Evolutionary conservation across 2,113 vertebrate species (phyloP), one percentile per base, ranked within the genome.

Genomic region (Gopherus evgoodei): DNA sequence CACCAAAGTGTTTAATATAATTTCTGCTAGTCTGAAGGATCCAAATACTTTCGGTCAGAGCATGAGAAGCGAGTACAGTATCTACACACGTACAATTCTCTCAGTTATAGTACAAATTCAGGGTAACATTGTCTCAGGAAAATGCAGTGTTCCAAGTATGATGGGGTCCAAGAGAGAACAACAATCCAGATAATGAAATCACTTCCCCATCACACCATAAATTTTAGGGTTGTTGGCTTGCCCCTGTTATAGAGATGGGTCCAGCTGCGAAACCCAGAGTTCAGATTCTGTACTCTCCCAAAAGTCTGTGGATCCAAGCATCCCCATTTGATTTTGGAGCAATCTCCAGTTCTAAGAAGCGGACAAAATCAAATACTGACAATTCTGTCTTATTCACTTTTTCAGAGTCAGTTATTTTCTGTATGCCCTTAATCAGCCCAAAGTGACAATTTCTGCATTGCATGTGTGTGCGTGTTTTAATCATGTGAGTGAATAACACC

Each of bases 11-110:
- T 90, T 92, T 93, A 96, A 91, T 90, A 95, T 94, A 65, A 4
- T 86, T 97, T 94, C 95, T 94, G 96, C 93, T 57, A 54, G 69
- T 90, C 90, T 91, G 91, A 89, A 97, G 88, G 96, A 95, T 96
- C 95, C 96, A 90, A 95, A 93, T 93, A 96, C 91, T 95, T 95
- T 56, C 65, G 19, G 59, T 93, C 85, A 86, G 96, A 97, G 96
- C 38, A 5, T 86, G 72, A 35, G n/a, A 2, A 72, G 96, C n/a
- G 90, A 93, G 91, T 80, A 93, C 57, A 86, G 92, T 88, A 89
- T 75, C 35, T 78, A 75, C 84, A 89, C 72, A 22, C 0, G 65
- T 81, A 25, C 27, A 2, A 87, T 62, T 79, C 96, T 81, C 75
- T 91, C 0, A 2, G 44, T 81, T 53, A 65, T 85, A 47, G 59